Evolutionary conservation across 2,113 vertebrate genomes (phyloP).

Genomic region (Nipponia nippon): DNA sequence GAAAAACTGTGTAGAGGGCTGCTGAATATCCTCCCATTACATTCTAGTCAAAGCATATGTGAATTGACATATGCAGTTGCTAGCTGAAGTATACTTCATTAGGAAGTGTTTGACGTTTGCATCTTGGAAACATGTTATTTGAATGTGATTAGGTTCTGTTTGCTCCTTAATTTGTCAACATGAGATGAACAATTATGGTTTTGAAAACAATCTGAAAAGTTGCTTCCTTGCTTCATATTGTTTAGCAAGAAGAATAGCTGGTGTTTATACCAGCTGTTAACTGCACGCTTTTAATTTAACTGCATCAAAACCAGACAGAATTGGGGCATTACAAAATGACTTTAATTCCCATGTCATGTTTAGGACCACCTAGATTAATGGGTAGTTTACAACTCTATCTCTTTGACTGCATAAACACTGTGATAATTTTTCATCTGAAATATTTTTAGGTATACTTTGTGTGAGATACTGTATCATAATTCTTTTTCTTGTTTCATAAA

Average conservation of each 20-base stretch:
- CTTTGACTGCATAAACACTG: neutral
- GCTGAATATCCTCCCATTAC: neutral
- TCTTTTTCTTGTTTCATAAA: neutral
- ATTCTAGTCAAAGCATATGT: neutral
- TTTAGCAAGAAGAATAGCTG: conserved; percentile 33
- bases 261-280: conserved; percentile 5
- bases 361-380: neutral
- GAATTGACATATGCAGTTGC: neutral
- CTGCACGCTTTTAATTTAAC: neutral
- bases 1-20: neutral
- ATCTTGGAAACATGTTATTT: conserved; percentile 24
- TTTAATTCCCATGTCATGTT: neutral
- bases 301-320: neutral
- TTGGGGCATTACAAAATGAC: neutral
- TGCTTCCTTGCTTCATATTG: conserved; percentile 11
- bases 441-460: neutral
- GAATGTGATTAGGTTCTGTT: conserved; percentile 38
- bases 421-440: neutral
- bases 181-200: conserved; percentile 9
- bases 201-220: conserved; percentile 49
- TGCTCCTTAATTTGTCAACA: conserved; percentile 58
- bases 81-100: conserved; percentile 18
- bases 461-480: neutral
- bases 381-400: neutral
- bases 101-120: conserved; percentile 47